Conservation (phyloP, 2,888 invertebrate species). For the Pegoplata infirma region DNA sequence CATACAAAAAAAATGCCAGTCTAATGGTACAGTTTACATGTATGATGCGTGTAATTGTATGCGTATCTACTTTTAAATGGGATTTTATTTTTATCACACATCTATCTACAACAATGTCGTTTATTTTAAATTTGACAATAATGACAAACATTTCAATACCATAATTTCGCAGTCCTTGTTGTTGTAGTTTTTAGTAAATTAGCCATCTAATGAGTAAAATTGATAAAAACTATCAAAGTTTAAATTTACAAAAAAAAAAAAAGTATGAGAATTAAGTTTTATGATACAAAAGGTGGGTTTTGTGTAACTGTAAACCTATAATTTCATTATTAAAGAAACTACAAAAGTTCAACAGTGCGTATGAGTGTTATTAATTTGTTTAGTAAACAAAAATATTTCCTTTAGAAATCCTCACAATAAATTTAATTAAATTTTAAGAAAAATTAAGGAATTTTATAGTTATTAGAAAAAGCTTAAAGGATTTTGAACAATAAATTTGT, state of each 20-base stretch:
- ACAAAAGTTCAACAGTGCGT: neutral
- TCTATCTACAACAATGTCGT: neutral
- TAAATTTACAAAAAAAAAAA: neutral
- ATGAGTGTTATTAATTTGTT: neutral
- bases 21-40: too few species aligned
- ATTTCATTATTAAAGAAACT: neutral
- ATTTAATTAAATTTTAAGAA: too few species aligned
- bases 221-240: constrained; percentile 9
- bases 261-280: too few species aligned
- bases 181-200: neutral
- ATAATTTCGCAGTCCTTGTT: too few species aligned
- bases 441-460: too few species aligned
- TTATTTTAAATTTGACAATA: constrained; percentile 22
- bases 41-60: too few species aligned
- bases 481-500: too few species aligned
- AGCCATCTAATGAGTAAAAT: constrained; percentile 30
- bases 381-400: too few species aligned
- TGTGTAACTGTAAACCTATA: neutral
- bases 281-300: neutral
- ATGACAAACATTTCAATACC: constrained; percentile 43
- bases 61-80: too few species aligned
- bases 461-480: too few species aligned
- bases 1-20: too few species aligned
- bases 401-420: too few species aligned
- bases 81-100: neutral